Evolutionary conservation across 2,113 vertebrate genomes (phyloP), one percentile per base, ranked within the genome.

Genomic region (Pituophis catenifer): DNA sequence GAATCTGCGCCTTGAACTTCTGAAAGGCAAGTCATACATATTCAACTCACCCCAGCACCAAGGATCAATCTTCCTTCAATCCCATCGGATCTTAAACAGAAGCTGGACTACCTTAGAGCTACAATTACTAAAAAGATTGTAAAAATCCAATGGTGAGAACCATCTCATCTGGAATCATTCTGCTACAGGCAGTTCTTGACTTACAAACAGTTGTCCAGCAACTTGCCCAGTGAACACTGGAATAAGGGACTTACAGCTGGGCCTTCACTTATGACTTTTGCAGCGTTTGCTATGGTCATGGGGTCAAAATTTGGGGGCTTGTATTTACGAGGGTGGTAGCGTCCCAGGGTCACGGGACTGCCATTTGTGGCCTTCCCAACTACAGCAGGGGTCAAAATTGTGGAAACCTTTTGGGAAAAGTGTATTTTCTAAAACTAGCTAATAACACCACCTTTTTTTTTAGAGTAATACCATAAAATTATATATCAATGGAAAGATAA

Each of bases 261-360:
- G 12, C 59, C 59, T 11, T 29, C 59, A 65, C 59, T 65, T 65
- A 65, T 1, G 59, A 65, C 26, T 3, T 29, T 29, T 11, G 59
- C 59, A 1, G 1, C 3, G 1, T 29, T 29, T 58, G 3, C 24
- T 1, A 62, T 0, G 3, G 59, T 29, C 10, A 12, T 10, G 12
- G 26, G 59, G 8, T 65, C 3, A 12, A 29, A 29, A n/a, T 70
- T 70, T 4, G 11, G 62, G 62, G 6, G 11, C 3, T 70, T 4
- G 3, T n/a, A 13, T 70, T 70, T 70, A 70, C 29, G 13, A 70
- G 0, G 62, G 11, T n/a, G 26, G 29, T n/a, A n/a, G 62, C 4
- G 1, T n/a, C 62, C 26, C 29, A 13, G 59, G 29, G 26, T n/a
- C 26, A 29, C 0, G 4, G 3, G 59, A 11, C 12, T 4, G 29